Conservation (phyloP, 2,797 vertebrate species). For the Oreonectes daqikongensis region DNA sequence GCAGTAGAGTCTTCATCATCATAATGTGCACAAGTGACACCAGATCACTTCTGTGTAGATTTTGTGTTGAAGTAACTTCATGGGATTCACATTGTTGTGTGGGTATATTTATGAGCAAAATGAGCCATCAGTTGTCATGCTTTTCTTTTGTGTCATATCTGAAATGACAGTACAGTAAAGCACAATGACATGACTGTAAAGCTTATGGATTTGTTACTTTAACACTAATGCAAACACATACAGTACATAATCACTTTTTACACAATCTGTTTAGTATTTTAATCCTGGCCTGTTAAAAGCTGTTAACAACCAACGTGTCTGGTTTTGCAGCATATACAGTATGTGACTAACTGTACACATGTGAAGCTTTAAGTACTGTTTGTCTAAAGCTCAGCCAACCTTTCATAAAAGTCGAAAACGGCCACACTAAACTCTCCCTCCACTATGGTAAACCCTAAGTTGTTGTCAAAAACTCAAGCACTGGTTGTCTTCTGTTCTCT, state of each 20-base stretch:
- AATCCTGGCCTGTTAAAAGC: neutral
- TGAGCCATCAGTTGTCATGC: neutral
- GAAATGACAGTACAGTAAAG: neutral
- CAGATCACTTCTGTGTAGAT: neutral
- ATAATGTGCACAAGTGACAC: neutral
- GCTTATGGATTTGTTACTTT: neutral
- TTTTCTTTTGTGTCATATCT: neutral
- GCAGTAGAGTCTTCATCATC: slow-evolving; percentile 26
- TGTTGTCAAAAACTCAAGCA: slow-evolving; percentile 8
- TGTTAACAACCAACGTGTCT: neutral
- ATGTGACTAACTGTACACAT: neutral
- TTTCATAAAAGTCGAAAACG: slow-evolving; percentile 11
- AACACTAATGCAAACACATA: neutral
- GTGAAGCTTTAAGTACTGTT: neutral
- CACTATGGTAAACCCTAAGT: neutral
- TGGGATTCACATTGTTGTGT: neutral
- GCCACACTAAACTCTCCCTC: neutral
- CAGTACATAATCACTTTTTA: neutral
- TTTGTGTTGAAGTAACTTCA: neutral
- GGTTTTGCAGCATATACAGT: neutral
- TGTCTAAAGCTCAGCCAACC: neutral
- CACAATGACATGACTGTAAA: neutral
- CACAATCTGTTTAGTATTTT: neutral
- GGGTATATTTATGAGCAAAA: neutral
- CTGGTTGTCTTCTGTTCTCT: slow-evolving; percentile 13